Conservation (phyloP, 2,113 vertebrate species). For the Beaufortia kweichowensis region DNA sequence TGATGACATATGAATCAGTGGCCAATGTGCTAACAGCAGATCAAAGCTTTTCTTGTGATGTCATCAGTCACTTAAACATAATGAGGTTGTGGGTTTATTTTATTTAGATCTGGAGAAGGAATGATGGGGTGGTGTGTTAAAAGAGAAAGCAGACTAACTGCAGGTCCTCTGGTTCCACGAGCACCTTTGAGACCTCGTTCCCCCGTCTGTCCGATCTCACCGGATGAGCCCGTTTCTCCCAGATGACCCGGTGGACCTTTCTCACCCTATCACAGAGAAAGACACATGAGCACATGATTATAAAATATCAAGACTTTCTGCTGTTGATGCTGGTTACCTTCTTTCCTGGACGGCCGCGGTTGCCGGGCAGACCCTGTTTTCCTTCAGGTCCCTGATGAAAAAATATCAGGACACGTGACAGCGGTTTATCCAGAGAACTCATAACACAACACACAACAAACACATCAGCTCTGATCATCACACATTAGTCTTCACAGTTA, state of each 20-base stretch:
- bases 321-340: slow-evolving; percentile 75
- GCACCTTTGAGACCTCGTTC: slow-evolving; percentile 86
- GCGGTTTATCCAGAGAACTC: background rate
- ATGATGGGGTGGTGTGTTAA: background rate
- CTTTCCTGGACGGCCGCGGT: slow-evolving; percentile 86
- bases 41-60: no score
- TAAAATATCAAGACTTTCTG: no score
- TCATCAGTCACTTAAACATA: background rate
- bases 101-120: background rate
- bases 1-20: no score
- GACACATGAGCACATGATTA: background rate
- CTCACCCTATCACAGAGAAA: slow-evolving; percentile 78
- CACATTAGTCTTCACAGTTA: slow-evolving; percentile 25
- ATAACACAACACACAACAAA: background rate
- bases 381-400: slow-evolving; percentile 86
- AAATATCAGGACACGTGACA: background rate
- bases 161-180: slow-evolving; percentile 87
- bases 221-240: slow-evolving; percentile 82
- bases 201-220: slow-evolving; percentile 79
- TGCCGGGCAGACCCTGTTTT: slow-evolving; percentile 81
- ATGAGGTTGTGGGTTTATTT: background rate
- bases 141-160: slow-evolving; percentile 74
- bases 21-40: no score
- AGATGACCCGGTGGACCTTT: slow-evolving; percentile 79
- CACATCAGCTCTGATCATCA: no score